Conservation (phyloP, 2,888 invertebrate genomes). For the Eristalinus aeneus region DNA sequence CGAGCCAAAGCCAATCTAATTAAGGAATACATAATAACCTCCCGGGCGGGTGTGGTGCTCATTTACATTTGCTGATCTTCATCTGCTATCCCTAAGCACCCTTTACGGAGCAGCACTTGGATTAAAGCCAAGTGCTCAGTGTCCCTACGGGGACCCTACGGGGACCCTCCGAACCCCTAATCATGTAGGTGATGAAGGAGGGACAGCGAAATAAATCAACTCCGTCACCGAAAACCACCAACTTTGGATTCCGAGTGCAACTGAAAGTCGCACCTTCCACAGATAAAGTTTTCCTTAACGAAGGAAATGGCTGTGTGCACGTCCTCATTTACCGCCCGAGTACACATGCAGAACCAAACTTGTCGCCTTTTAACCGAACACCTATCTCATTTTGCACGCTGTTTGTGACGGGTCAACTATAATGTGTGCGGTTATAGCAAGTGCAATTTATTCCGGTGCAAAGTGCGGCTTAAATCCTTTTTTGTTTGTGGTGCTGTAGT, state of each 20-base stretch:
- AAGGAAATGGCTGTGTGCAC: background rate
- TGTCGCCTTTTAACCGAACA: constrained; percentile 30
- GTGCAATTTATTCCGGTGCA: constrained; percentile 57
- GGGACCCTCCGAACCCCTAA: constrained; percentile 26
- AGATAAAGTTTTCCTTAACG: constrained; percentile 36
- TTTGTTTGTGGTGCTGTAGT: background rate
- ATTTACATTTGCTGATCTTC: constrained; percentile 44
- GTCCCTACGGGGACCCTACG: constrained; percentile 1
- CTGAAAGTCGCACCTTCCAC: constrained; percentile 40
- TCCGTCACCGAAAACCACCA: constrained; percentile 16
- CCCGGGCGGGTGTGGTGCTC: background rate
- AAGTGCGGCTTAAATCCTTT: constrained; percentile 32
- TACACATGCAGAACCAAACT: constrained; percentile 19
- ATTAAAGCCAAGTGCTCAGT: constrained; percentile 38
- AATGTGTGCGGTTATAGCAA: constrained; percentile 52
- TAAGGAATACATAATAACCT: constrained; percentile 32
- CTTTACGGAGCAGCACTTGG: constrained; percentile 14
- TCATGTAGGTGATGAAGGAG: constrained; percentile 31
- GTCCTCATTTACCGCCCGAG: constrained; percentile 44
- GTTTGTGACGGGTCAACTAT: constrained; percentile 65
- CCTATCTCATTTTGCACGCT: constrained; percentile 42
- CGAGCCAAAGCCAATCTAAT: constrained; percentile 47
- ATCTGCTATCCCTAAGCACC: background rate
- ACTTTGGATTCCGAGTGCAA: background rate
- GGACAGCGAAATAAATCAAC: constrained; percentile 38